phyloP scores from a whole-genome alignment of 1,140 invertebrate species.

The Triops longicaudatus region DNA sequence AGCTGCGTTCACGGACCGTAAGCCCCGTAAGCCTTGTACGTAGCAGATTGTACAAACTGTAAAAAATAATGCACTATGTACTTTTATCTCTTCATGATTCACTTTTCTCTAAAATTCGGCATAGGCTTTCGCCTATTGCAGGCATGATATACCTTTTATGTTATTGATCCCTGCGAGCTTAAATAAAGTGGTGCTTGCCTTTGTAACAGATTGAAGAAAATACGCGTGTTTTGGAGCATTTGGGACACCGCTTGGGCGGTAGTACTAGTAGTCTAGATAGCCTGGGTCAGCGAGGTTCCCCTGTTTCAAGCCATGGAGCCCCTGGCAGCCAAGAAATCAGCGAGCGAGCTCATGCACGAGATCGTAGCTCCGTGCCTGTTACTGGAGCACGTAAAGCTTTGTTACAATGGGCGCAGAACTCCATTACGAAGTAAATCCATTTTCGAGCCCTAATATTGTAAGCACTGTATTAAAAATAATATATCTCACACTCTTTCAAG shows the following conservation, averaged over 20 bases:
- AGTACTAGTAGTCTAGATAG: conserved; percentile 67
- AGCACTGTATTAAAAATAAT: neutral
- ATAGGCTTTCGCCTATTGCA: no score
- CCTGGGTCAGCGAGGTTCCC: conserved; percentile 28
- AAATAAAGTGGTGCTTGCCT: conserved; percentile 2
- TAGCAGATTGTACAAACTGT: neutral
- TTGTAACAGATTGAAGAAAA: conserved; percentile 85
- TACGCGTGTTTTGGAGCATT: conserved; percentile 75
- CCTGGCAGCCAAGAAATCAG: conserved; percentile 45
- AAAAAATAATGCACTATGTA: neutral
- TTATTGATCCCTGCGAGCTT: no score
- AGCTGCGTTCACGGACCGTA: conserved; percentile 21
- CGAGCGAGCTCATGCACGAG: conserved; percentile 35
- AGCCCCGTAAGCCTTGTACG: conserved; percentile 1
- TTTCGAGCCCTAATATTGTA: neutral
- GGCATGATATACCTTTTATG: no score
- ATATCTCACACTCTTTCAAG: conserved; percentile 42
- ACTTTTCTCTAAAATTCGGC: no score
- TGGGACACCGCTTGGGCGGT: conserved; percentile 65
- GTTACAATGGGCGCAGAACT: conserved; percentile 88
- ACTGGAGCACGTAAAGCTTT: conserved; percentile 78
- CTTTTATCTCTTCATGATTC: neutral
- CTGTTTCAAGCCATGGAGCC: conserved; percentile 27
- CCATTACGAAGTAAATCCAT: conserved; percentile 72
- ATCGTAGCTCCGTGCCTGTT: conserved; percentile 31